These are phyloP conservation scores for Aplocera efformata DNA, from an alignment of 2,888 invertebrate genomes.

Conservation along the genomic window DNA sequence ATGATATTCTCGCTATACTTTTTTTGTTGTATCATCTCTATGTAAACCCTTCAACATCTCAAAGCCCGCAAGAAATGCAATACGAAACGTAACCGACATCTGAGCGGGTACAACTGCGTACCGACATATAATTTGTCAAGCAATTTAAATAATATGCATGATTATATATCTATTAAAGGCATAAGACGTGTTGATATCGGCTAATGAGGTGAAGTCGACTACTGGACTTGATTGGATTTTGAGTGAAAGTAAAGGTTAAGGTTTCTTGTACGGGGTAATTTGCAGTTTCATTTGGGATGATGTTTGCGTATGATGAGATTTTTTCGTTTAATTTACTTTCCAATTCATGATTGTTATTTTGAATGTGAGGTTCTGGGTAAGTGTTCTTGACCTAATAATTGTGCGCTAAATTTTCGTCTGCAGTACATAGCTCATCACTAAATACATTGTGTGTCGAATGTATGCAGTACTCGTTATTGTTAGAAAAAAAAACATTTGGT, in stretches of 20 bases:
- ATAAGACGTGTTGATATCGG: conserved; percentile 73
- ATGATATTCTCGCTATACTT: too few species aligned
- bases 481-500: too few species aligned
- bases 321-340: conserved; percentile 4
- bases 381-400: too few species aligned
- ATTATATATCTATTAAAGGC: conserved; percentile 77
- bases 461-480: too few species aligned
- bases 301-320: conserved; percentile 1
- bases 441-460: too few species aligned
- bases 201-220: conserved; percentile 64
- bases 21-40: conserved; percentile 41
- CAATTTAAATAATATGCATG: conserved; percentile 78
- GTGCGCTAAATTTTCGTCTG: too few species aligned
- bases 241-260: conserved; percentile 51
- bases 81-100: conserved; percentile 70
- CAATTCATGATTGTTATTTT: background rate
- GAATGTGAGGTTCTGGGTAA: too few species aligned
- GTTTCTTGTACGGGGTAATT: conserved; percentile 21
- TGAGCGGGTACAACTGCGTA: conserved; percentile 66
- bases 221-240: conserved; percentile 42
- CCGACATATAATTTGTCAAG: conserved; percentile 75
- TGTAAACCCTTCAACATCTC: conserved; percentile 41
- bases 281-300: conserved; percentile 9
- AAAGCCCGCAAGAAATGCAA: conserved; percentile 64
- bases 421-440: too few species aligned